These are phyloP conservation scores for Temnothorax curvispinosus DNA, from an alignment of 1,140 invertebrate genomes.

Conservation along the genomic window DNA sequence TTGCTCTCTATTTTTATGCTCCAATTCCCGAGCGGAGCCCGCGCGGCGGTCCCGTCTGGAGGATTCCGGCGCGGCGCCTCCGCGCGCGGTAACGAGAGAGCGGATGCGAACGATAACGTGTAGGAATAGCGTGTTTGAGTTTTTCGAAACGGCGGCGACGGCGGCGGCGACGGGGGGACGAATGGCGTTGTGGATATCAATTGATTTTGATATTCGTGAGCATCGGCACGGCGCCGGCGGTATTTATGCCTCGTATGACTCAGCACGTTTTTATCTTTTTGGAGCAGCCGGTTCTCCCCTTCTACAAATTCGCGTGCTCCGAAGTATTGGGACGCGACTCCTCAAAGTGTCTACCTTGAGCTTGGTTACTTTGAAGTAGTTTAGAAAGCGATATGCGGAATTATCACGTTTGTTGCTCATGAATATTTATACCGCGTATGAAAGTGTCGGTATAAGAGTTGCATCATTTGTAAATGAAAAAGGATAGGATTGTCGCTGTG, in stretches of 20 bases:
- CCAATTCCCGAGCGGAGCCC: slow-evolving; percentile 56
- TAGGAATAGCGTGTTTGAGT: background rate
- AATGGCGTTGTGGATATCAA: background rate
- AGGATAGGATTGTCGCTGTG: background rate
- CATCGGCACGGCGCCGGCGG: background rate
- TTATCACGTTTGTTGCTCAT: background rate
- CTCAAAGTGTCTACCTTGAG: too few relatives aligned
- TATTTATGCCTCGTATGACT: background rate
- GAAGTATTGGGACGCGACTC: background rate
- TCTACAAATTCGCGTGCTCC: too few relatives aligned
- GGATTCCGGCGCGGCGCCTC: background rate
- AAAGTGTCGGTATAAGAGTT: background rate
- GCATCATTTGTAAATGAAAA: background rate
- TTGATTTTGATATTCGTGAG: background rate
- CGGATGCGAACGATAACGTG: background rate
- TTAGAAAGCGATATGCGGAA: background rate
- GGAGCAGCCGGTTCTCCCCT: too few relatives aligned
- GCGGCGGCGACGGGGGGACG: too few relatives aligned
- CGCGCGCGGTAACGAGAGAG: too few relatives aligned
- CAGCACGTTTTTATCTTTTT: background rate
- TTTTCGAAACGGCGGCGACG: background rate
- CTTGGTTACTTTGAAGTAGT: too few relatives aligned
- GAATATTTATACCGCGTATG: background rate
- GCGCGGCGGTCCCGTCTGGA: background rate
- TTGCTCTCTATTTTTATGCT: slow-evolving; percentile 72